Conservation (phyloP, 2,888 invertebrate species). For the Monochamus alternatus region DNA sequence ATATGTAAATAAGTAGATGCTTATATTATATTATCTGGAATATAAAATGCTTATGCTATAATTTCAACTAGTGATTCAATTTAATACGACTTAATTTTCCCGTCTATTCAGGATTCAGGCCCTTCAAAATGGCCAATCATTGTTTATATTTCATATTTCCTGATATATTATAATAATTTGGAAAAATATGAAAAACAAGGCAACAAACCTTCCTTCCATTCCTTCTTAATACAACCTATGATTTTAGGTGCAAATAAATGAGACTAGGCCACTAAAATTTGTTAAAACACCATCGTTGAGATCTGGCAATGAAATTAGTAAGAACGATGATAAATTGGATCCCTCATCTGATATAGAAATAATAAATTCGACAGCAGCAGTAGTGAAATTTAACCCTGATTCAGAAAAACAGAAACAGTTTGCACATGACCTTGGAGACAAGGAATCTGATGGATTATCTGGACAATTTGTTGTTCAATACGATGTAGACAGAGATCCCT, state of each 20-base stretch:
- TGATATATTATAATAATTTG: too few species aligned
- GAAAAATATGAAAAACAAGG: too few species aligned
- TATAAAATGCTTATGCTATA: too few species aligned
- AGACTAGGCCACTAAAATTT: constrained; percentile 74
- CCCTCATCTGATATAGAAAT: constrained; percentile 34
- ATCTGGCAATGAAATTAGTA: constrained; percentile 46
- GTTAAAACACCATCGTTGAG: constrained; percentile 45
- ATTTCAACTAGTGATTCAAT: too few species aligned
- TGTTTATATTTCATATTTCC: too few species aligned
- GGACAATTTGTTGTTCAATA: constrained; percentile 47
- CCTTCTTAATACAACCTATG: background rate
- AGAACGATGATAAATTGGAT: constrained; percentile 33
- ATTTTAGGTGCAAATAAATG: constrained; percentile 74
- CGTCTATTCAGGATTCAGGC: too few species aligned
- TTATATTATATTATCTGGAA: too few species aligned
- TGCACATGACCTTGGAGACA: constrained; percentile 32
- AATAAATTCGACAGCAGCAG: constrained; percentile 34
- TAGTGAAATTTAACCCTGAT: constrained; percentile 39
- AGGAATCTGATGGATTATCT: constrained; percentile 41
- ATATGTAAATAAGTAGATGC: too few species aligned
- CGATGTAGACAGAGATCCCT: constrained; percentile 43
- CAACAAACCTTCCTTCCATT: too few species aligned
- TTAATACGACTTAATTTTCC: too few species aligned
- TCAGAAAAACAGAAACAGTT: constrained; percentile 30
- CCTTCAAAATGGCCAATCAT: too few species aligned